These are phyloP conservation scores for Drosophila sordidula DNA, from an alignment of 2,888 invertebrate genomes.

Conservation along the genomic window DNA sequence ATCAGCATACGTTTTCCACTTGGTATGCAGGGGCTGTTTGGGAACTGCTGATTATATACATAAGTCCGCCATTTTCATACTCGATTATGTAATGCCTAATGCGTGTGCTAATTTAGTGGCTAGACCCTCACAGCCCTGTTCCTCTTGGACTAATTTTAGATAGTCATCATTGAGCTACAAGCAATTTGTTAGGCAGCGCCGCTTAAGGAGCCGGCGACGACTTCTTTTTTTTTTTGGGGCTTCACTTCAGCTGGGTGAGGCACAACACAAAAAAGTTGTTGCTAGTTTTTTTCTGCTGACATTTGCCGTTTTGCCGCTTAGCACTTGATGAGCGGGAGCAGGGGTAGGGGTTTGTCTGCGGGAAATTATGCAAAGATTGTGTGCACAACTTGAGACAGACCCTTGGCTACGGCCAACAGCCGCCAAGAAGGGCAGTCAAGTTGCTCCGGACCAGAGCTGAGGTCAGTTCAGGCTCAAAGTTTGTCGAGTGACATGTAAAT, in stretches of 20 bases:
- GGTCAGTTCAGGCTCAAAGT: slow-evolving; percentile 52
- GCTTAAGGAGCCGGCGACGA: slow-evolving; percentile 24
- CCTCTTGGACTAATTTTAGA: slow-evolving; percentile 37
- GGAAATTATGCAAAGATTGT: slow-evolving; percentile 78
- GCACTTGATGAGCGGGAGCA: slow-evolving; percentile 16
- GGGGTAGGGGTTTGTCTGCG: background rate
- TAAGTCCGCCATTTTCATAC: slow-evolving; percentile 43
- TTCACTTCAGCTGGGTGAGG: slow-evolving; percentile 20
- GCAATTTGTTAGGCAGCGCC: slow-evolving; percentile 41
- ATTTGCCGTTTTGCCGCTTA: slow-evolving; percentile 53
- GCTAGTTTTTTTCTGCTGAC: slow-evolving; percentile 65
- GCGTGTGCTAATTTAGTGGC: slow-evolving; percentile 45
- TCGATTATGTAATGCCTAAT: slow-evolving; percentile 42
- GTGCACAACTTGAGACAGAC: slow-evolving; percentile 63
- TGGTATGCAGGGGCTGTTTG: slow-evolving; percentile 23
- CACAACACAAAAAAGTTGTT: slow-evolving; percentile 35
- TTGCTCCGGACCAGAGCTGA: slow-evolving; percentile 36
- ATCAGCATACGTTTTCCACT: slow-evolving; percentile 5
- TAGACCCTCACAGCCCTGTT: background rate
- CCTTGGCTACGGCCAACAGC: slow-evolving; percentile 27
- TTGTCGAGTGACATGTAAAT: slow-evolving; percentile 82
- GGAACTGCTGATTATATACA: slow-evolving; percentile 31
- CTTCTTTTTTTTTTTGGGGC: slow-evolving; percentile 13
- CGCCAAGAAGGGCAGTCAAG: slow-evolving; percentile 49
- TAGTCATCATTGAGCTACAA: slow-evolving; percentile 47